Conservation (phyloP, 2,888 invertebrate species). For the Agonopterix subpropinquella region DNA sequence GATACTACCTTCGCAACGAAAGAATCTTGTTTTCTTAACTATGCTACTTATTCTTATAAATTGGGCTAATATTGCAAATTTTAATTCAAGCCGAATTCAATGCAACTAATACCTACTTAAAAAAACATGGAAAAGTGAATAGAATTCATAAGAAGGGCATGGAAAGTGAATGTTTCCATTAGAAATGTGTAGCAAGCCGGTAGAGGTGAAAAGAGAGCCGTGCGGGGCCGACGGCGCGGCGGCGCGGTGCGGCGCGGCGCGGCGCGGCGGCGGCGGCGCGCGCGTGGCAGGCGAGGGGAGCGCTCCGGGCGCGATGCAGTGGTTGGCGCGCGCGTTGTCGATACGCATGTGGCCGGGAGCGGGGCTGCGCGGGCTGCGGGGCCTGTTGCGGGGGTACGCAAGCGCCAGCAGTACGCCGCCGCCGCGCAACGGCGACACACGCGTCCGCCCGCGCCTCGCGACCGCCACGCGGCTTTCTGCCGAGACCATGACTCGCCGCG, state of each 20-base stretch:
- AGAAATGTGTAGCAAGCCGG: slow-evolving; percentile 17
- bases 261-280: slow-evolving; percentile 19
- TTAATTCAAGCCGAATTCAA: too few species aligned
- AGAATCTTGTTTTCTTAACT: background rate
- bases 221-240: slow-evolving; percentile 8
- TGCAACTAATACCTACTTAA: background rate
- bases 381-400: slow-evolving; percentile 41
- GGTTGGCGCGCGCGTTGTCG: slow-evolving; percentile 60
- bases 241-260: slow-evolving; percentile 11
- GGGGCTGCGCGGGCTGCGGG: slow-evolving; percentile 22
- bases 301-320: slow-evolving; percentile 49
- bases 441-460: slow-evolving; percentile 38
- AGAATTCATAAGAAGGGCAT: slow-evolving; percentile 20
- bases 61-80: background rate
- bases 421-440: slow-evolving; percentile 50
- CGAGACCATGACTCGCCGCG: slow-evolving; percentile 58
- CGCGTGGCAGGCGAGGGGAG: slow-evolving; percentile 29
- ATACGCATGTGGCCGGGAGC: slow-evolving; percentile 47
- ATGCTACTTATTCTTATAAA: background rate
- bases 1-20: too few species aligned
- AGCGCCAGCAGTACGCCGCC: slow-evolving; percentile 52
- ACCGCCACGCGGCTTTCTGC: slow-evolving; percentile 50
- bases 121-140: slow-evolving; percentile 27
- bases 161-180: slow-evolving; percentile 39
- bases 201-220: slow-evolving; percentile 19